Conservation (phyloP, 2,888 invertebrate genomes). For the Dryomyza anilis region DNA sequence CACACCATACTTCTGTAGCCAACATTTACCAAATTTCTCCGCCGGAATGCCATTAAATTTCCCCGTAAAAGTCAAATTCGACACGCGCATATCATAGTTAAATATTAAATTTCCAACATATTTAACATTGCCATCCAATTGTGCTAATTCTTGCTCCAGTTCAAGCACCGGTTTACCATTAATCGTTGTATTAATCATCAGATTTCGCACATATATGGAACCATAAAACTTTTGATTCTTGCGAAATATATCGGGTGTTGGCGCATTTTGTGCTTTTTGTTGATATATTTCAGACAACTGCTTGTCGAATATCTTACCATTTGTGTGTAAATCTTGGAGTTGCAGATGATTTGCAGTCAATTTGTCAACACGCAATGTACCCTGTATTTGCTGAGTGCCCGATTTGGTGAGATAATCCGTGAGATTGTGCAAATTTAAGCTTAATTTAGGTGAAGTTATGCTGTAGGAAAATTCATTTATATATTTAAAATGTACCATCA, state of each 20-base stretch:
- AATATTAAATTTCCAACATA: slow-evolving; percentile 53
- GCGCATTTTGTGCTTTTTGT: slow-evolving; percentile 36
- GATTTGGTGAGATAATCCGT: slow-evolving; percentile 38
- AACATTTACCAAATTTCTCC: slow-evolving; percentile 58
- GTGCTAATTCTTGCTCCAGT: slow-evolving; percentile 47
- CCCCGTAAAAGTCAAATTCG: slow-evolving; percentile 58
- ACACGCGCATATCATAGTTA: slow-evolving; percentile 50
- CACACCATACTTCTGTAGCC: slow-evolving; percentile 55
- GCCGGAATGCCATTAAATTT: slow-evolving; percentile 60
- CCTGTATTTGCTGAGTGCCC: slow-evolving; percentile 42
- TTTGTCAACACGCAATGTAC: slow-evolving; percentile 39
- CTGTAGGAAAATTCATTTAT: background rate
- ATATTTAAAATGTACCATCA: too few relatives aligned
- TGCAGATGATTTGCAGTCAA: slow-evolving; percentile 36
- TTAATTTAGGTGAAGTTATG: slow-evolving; percentile 11
- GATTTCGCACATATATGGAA: slow-evolving; percentile 54
- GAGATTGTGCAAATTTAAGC: slow-evolving; percentile 24
- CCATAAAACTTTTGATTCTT: slow-evolving; percentile 44
- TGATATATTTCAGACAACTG: slow-evolving; percentile 39
- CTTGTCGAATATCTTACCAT: slow-evolving; percentile 44
- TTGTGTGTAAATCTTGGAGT: slow-evolving; percentile 43
- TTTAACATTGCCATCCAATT: slow-evolving; percentile 51
- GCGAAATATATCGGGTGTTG: slow-evolving; percentile 39
- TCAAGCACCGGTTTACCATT: slow-evolving; percentile 44
- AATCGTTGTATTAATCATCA: slow-evolving; percentile 50